Conservation (phyloP, 2,113 vertebrate species). For the Eclectus roratus region DNA sequence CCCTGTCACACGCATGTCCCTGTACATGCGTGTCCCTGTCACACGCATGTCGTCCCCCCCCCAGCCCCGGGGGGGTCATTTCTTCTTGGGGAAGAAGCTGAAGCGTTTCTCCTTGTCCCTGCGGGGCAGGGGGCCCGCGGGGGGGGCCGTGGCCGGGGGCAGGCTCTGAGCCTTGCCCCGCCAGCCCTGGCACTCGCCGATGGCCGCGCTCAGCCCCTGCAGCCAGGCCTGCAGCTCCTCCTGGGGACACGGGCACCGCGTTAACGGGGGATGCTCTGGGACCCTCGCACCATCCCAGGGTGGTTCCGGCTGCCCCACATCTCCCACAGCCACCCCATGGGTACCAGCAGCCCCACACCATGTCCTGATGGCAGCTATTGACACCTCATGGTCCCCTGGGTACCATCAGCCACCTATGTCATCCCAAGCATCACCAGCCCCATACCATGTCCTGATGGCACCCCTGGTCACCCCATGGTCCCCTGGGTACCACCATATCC, state of each 20-base stretch:
- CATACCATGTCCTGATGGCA: too few species aligned
- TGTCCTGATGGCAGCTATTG: too few species aligned
- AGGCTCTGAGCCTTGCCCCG: constrained; percentile 81
- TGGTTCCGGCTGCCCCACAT: neutral
- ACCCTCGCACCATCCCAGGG: accelerated
- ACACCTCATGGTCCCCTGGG: neutral
- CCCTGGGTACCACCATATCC: neutral
- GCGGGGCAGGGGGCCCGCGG: constrained; percentile 64
- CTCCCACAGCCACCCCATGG: neutral
- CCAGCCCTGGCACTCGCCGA: constrained; percentile 74
- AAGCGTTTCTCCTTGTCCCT: constrained; percentile 92
- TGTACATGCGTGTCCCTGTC: too few species aligned
- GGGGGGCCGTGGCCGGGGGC: constrained; percentile 69
- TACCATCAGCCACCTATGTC: neutral
- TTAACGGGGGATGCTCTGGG: neutral
- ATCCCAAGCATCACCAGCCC: neutral
- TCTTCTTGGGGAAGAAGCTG: constrained; percentile 90
- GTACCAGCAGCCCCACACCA: accelerated
- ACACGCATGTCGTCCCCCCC: neutral
- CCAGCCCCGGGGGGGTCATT: constrained; percentile 63
- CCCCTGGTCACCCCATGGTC: too few species aligned
- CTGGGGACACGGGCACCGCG: constrained; percentile 41
- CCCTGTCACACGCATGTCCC: neutral
- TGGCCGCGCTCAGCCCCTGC: constrained; percentile 81
- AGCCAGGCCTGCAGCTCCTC: constrained; percentile 92